Evolutionary conservation across 2,888 invertebrate species (phyloP).

Genomic region (Drymonia ruficornis): DNA sequence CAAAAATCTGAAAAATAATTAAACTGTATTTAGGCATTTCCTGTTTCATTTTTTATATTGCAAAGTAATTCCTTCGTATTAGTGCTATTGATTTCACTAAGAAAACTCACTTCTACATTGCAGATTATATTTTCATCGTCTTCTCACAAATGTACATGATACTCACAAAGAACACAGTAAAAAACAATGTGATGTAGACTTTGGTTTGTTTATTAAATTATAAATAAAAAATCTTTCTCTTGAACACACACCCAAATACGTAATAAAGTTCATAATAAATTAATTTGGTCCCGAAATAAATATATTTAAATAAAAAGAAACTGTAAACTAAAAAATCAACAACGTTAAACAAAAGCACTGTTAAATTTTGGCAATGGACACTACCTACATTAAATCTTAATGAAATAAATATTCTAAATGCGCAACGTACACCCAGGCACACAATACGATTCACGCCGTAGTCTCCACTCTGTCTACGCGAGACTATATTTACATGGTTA

Average conservation of each 20-base stretch:
- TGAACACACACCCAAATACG: conserved; percentile 80
- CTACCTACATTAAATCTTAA: conserved; percentile 78
- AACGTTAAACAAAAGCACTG: conserved; percentile 78
- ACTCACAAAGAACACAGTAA: conserved; percentile 67
- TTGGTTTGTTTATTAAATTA: conserved; percentile 84
- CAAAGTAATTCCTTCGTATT: conserved; percentile 11
- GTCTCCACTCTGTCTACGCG: conserved; percentile 53
- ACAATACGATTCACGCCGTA: conserved; percentile 55
- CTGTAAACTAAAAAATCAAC: conserved; percentile 74
- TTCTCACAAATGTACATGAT: conserved; percentile 67
- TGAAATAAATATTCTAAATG: conserved; percentile 78
- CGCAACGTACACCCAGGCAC: conserved; percentile 68
- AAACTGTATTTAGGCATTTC: conserved; percentile 16
- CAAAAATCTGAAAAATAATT: conserved; percentile 22
- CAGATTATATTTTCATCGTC: conserved; percentile 69
- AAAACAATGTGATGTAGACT: conserved; percentile 80
- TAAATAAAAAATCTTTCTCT: conserved; percentile 80
- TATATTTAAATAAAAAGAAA: conserved; percentile 78
- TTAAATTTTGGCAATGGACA: conserved; percentile 83
- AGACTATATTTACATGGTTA: conserved; percentile 71
- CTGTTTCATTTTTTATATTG: conserved; percentile 3
- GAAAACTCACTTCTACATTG: conserved; percentile 61
- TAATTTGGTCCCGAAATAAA: conserved; percentile 85
- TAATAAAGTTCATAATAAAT: conserved; percentile 82
- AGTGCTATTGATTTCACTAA: conserved; percentile 18